Conservation (phyloP, 2,888 invertebrate species). For the Marasmarcha lunaedactyla region DNA sequence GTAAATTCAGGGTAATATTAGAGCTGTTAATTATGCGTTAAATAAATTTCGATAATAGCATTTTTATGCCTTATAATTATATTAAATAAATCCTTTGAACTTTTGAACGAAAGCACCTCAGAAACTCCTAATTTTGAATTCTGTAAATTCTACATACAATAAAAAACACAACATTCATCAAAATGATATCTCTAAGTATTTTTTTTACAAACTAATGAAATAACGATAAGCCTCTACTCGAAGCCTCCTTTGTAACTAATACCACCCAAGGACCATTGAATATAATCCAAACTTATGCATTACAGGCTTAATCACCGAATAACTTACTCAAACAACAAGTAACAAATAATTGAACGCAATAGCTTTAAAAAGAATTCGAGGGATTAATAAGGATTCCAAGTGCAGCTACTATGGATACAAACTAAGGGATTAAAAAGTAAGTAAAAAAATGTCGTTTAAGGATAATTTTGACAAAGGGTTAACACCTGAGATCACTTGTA, state of each 20-base stretch:
- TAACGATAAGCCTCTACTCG: too few species aligned
- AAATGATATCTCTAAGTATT: too few species aligned
- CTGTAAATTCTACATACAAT: too few species aligned
- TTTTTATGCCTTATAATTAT: too few species aligned
- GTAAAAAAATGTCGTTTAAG: neutral
- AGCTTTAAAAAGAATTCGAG: constrained; percentile 20
- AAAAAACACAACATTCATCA: too few species aligned
- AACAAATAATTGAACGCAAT: constrained; percentile 33
- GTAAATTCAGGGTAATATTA: too few species aligned
- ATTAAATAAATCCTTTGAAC: too few species aligned
- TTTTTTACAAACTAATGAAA: too few species aligned
- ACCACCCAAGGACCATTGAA: constrained; percentile 4
- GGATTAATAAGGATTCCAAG: constrained; percentile 22
- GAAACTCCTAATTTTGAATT: too few species aligned
- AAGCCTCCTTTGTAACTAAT: constrained; percentile 4
- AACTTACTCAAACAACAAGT: constrained; percentile 12
- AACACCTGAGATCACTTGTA: constrained; percentile 26
- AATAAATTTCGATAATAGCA: too few species aligned
- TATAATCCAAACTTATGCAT: constrained; percentile 9
- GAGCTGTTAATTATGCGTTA: too few species aligned
- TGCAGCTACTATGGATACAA: constrained; percentile 14
- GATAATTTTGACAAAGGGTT: constrained; percentile 20
- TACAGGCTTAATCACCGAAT: constrained; percentile 23
- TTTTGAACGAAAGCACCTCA: too few species aligned
- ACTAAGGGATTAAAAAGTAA: neutral